Evolutionary conservation across 30 jellyfish, hydroid and myxozoan genomes (phyloP).

Genomic region (Rhopilema esculentum): DNA sequence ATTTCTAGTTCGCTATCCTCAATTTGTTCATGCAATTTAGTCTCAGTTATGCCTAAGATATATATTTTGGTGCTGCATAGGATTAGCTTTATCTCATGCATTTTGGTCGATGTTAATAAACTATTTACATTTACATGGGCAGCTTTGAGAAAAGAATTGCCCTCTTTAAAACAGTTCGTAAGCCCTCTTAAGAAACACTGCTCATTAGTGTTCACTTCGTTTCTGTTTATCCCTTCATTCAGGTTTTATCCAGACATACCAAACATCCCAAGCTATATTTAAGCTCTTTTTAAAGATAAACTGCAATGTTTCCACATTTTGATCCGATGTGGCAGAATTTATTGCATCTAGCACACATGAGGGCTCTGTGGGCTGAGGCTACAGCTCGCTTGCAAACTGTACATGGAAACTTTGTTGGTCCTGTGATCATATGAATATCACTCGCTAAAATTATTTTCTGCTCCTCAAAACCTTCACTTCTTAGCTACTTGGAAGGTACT

Average conservation of each 20-base stretch:
- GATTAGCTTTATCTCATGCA: constrained; percentile 35
- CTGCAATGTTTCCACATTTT: constrained; percentile 38
- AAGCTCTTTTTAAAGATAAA: constrained; percentile 1
- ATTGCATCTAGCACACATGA: constrained; percentile 12
- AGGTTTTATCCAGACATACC: constrained; percentile 34
- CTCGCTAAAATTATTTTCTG: constrained; percentile 25
- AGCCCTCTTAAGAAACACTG: constrained; percentile 31
- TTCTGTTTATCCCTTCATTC: constrained; percentile 30
- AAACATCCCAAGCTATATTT: constrained; percentile 26
- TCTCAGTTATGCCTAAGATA: constrained; percentile 29
- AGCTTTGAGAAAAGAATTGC: constrained; percentile 16
- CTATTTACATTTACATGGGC: constrained; percentile 36
- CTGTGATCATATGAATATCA: constrained; percentile 37
- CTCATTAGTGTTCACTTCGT: constrained; percentile 9
- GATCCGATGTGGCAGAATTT: constrained; percentile 25
- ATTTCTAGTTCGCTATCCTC: constrained; percentile 19
- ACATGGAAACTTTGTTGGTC: constrained; percentile 21
- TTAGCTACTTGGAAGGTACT: constrained; percentile 24
- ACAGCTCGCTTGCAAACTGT: constrained; percentile 40
- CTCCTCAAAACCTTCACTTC: constrained; percentile 17
- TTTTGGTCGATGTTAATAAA: background rate
- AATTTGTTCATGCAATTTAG: constrained; percentile 13
- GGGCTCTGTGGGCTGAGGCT: constrained; percentile 27
- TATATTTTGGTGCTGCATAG: constrained; percentile 15
- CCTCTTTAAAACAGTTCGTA: constrained; percentile 29